Percentiles rank a stretch among this genome's conserved stretches.
Evolutionary conservation across 2,888 invertebrate genomes (phyloP).

Genomic region (Actias luna): DNA sequence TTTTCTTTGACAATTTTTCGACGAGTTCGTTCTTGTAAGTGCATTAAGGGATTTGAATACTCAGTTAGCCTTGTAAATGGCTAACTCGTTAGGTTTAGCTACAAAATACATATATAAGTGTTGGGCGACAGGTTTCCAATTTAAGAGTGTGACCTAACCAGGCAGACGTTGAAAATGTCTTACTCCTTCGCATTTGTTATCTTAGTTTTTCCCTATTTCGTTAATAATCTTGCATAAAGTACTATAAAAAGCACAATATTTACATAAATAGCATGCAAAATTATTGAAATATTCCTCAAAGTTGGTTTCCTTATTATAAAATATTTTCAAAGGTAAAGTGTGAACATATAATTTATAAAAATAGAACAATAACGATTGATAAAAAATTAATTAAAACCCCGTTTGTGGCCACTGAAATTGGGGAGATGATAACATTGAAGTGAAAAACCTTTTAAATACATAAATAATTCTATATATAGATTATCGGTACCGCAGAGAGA

Average conservation of each 20-base stretch:
- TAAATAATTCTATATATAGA: too few species aligned
- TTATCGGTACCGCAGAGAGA: too few species aligned
- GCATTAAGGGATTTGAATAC: too few species aligned
- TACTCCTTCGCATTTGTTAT: too few species aligned
- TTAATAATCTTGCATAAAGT: slow-evolving; percentile 15
- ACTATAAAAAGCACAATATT: slow-evolving; percentile 3
- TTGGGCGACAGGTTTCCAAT: background rate
- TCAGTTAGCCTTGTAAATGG: too few species aligned
- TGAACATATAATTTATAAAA: slow-evolving; percentile 12
- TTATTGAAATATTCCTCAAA: slow-evolving; percentile 60
- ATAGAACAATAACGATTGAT: slow-evolving; percentile 32
- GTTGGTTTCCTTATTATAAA: slow-evolving; percentile 49
- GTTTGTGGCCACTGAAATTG: too few species aligned
- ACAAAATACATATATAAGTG: too few species aligned
- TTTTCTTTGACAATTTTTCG: background rate
- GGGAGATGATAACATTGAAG: too few species aligned
- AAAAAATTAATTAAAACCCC: slow-evolving; percentile 1
- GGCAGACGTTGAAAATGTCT: too few species aligned
- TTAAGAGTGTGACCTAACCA: background rate
- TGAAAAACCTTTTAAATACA: too few species aligned
- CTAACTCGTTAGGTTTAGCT: too few species aligned
- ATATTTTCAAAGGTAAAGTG: background rate
- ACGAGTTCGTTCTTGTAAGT: background rate
- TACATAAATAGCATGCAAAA: slow-evolving; percentile 46
- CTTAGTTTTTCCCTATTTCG: too few species aligned